A percentile compares a stretch with the other conserved stretches of the same genome.
These are phyloP conservation scores for Solenopsis fugax DNA, from an alignment of 1,140 invertebrate species.

Conservation along the genomic window DNA sequence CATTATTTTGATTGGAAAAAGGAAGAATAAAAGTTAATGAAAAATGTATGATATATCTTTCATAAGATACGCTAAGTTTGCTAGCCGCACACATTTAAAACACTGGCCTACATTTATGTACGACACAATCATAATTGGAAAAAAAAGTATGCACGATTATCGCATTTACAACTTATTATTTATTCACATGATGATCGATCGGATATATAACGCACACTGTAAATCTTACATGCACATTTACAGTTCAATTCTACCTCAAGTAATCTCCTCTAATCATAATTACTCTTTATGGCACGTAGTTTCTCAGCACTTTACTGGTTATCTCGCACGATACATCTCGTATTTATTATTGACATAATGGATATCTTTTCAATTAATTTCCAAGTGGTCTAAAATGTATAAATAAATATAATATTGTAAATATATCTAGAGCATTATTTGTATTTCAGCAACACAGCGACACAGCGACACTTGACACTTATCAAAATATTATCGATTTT, in stretches of 20 bases:
- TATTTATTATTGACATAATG: not conserved
- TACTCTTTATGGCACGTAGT: slow-evolving; percentile 53
- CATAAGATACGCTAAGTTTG: not conserved
- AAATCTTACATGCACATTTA: slow-evolving; percentile 9
- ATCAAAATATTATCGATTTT: not conserved
- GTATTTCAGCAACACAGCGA: not conserved
- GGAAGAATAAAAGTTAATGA: not conserved
- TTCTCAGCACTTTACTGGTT: slow-evolving; percentile 28
- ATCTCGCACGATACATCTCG: slow-evolving; percentile 10
- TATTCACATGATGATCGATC: not conserved
- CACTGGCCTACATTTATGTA: slow-evolving; percentile 52
- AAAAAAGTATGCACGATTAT: slow-evolving; percentile 9
- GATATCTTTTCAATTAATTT: not conserved
- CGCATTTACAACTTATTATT: slow-evolving; percentile 9
- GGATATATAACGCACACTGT: not conserved
- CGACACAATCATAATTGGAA: not conserved
- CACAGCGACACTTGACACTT: not conserved
- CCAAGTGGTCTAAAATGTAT: slow-evolving; percentile 5
- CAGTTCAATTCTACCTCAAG: slow-evolving; percentile 12
- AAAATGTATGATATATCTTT: not conserved
- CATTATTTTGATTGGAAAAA: slow-evolving; percentile 36
- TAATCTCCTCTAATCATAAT: slow-evolving; percentile 27
- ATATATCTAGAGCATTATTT: not conserved
- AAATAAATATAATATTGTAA: not conserved
- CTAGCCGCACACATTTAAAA: slow-evolving; percentile 15